Evolutionary conservation across 2,888 invertebrate species (phyloP), one percentile per base, ranked within the genome.

Genomic region (Sarcophaga caerulescens): DNA sequence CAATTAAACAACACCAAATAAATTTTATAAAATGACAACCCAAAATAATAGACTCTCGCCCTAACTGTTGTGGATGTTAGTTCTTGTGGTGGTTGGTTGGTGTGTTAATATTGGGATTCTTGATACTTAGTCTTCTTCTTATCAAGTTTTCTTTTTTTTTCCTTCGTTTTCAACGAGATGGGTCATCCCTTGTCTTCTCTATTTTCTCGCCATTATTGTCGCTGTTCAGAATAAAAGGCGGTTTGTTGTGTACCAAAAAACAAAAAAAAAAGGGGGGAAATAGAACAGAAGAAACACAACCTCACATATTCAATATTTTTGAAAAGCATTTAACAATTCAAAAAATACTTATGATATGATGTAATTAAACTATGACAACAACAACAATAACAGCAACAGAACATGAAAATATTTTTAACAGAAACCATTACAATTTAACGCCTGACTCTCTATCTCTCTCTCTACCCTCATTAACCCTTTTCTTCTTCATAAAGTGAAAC

Each of bases 381-480:
- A 52, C 52, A 35, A 10, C 35, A 8, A 6, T 8, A 35, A 35
- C 25, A 6, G 6, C 35, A 35, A 62, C 14, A 45, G 11, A 25
- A 23, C 45, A 70, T 63, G 44, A 52, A 70, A 63, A 47, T 57
- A 83, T 52, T 45, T 52, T 12, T 52, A 69, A 69, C 62, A 59
- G 60, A 47, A 57, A 57, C 25, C 17, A 78, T 71, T 63, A 63
- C 71, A 63, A 66, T 68, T 21, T 60, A 73, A 62, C 65, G 70
- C 21, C 35, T 35, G 35, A 2, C 35, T 35, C 35, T 10, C 35
- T 57, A 23, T 70, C 47, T 47, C 65, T 25, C 25, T 71, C 71
- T 68, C 76, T 80, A 80, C 25, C 57, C 76, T n/a, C 71, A 68
- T 81, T 81, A 76, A 81, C 76, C 66, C 68, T 74, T 73, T 73